Percentiles rank a stretch among this genome's conserved stretches.
Evolutionary conservation across 2,797 vertebrate species (phyloP).

Genomic region (Chromobotia macracanthus): DNA sequence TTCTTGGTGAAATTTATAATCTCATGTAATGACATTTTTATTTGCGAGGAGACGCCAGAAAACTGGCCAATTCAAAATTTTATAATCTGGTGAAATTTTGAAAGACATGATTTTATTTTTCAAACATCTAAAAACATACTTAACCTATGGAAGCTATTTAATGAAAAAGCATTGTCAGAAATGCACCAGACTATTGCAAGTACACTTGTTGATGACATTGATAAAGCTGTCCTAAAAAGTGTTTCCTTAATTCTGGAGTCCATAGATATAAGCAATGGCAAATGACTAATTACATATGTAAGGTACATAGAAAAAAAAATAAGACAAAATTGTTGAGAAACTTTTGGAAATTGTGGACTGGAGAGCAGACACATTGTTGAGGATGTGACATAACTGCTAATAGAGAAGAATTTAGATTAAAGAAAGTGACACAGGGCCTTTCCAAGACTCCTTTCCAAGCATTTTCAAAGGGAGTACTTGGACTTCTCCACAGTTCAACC

Average conservation of each 20-base stretch:
- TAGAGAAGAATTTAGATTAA: conserved; percentile 30
- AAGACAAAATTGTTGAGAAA: conserved; percentile 29
- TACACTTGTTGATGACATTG: conserved; percentile 20
- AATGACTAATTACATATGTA: conserved; percentile 28
- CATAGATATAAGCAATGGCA: conserved; percentile 31
- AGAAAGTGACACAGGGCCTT: no score
- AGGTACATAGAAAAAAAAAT: conserved; percentile 17
- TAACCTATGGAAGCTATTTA: conserved; percentile 14
- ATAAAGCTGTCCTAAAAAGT: conserved; percentile 17
- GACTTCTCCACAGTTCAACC: conserved; percentile 44
- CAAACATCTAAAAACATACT: neutral
- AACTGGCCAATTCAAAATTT: no score
- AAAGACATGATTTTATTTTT: conserved; percentile 13
- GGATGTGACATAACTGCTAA: conserved; percentile 30
- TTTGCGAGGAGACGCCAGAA: no score
- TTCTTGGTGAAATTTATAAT: no score
- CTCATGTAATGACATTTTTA: no score
- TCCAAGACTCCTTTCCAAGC: conserved; percentile 34
- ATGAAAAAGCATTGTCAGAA: conserved; percentile 32
- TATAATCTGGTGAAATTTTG: neutral
- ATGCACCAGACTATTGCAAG: conserved; percentile 31
- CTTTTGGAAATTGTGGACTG: conserved; percentile 28
- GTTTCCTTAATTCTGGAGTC: conserved; percentile 29
- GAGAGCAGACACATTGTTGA: conserved; percentile 39
- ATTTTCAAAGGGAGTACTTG: conserved; percentile 25